Base-by-base conservation (phyloP, 2,113 vertebrate species). In the Struthio camelus region DNA sequence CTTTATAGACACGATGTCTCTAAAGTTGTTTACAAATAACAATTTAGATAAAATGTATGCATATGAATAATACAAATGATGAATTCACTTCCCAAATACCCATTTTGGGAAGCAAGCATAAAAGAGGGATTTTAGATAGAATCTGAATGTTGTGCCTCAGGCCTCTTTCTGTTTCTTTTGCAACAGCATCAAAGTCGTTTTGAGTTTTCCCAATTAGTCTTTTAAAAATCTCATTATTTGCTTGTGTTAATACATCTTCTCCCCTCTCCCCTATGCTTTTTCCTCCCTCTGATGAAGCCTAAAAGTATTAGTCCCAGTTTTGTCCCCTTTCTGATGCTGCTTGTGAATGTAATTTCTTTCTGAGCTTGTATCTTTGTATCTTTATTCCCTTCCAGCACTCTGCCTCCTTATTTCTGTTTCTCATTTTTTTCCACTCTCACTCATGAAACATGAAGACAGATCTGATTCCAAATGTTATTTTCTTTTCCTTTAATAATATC, bases 271-370 rank as follows among this genome's bases (percentile, higher is more conserved):
- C 48, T 48, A 17, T 14, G 28, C 6, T 73, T 62, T 40, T 9
- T 0, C 1, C 4, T 13, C 2, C 7, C 20, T 80, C 40, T 78
- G 59, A 59, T 78, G 66, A 80, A 59, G 8, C 12, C 28, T 59
- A 80, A 77, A 91, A 71, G 12, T 75, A 18, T 78, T 59, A 86
- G 78, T 75, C 32, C 28, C 14, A 48, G 28, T 38, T 42, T 83
- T 75, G 20, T 59, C 4, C 25, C 8, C 23, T 44, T 94, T 80
- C 42, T 2, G 1, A 25, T 65, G 4, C 22, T 38, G 14, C 22
- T 81, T 91, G 16, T 56, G 76, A 80, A 90, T 82, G 84, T 81
- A 59, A 69, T 85, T 95, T 92, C 10, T 71, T 93, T 65, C 44
- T 44, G 48, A 93, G 38, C 28, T 71, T 90, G 25, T 85, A 58